Evolutionary conservation across 2,888 invertebrate species (phyloP), one percentile per base, ranked within the genome.

Genomic region (Mimas tiliae): DNA sequence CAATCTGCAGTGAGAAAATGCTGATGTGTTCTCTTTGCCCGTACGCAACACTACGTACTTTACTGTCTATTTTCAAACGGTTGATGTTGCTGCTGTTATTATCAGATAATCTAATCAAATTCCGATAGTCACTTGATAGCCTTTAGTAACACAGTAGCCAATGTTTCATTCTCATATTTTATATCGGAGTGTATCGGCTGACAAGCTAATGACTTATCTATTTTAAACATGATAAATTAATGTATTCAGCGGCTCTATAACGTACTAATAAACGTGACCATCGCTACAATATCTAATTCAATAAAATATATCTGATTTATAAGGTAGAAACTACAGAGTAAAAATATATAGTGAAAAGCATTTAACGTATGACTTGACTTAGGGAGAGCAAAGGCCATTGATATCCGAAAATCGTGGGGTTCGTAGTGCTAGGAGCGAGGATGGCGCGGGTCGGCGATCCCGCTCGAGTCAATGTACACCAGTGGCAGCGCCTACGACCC

Each of bases 401-500:
- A 53, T 33, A 63, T 34, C 62, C 45, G 14, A 63, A 63, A 63
- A 19, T 33, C 42, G 12, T 45, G 11, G 42, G 45, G 53, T 52
- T 64, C 8, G 33, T 21, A 65, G 63, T 62, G 62, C 48, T 52
- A 33, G 63, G 16, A 62, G 58, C 33, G 19, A 67, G 38, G 63
- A 51, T 68, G 69, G 64, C 63, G 55, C 69, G 69, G 27, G 65
- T 69, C 68, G 63, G 45, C 51, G 69, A 67, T 69, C 69, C 67
- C 65, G 62, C 11, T 33, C 45, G 64, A 67, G 67, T 64, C 58
- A 67, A 65, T 47, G 68, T 48, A 67, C 65, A 64, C 11, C 19
- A 6, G 19, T 38, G 58, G 42, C 58, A 42, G 21, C 50, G 64
- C 68, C 55, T 62, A 63, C 63, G 65, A 62, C 64, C 64, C 52